These are phyloP conservation scores for Smutsia temminckii DNA, from an alignment of 2,797 vertebrate species.

Conservation along the genomic window DNA sequence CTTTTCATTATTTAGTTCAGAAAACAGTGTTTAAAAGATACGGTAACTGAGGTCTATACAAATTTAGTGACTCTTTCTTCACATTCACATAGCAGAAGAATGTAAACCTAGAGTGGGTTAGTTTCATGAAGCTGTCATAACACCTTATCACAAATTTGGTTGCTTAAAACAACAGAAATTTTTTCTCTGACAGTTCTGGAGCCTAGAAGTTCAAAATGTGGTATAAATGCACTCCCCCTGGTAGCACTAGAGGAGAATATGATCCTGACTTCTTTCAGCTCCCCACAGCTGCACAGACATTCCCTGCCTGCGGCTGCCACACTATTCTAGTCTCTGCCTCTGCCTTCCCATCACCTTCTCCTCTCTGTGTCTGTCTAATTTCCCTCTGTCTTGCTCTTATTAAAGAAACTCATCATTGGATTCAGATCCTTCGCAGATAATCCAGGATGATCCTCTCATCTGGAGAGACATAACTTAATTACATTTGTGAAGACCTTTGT, in stretches of 20 bases:
- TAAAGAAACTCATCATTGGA: not conserved
- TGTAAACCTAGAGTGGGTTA: not conserved
- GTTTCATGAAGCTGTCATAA: not conserved
- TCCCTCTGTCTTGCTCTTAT: not conserved
- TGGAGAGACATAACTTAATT: not conserved
- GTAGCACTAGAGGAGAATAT: not conserved
- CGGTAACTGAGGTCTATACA: not conserved
- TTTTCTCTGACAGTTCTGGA: not conserved
- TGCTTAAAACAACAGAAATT: not conserved
- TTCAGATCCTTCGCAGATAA: not conserved
- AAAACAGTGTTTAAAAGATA: not conserved
- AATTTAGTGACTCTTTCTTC: not conserved
- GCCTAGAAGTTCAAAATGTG: not conserved
- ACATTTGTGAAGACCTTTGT: not conserved
- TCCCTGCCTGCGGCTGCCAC: not conserved
- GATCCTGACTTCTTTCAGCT: not conserved
- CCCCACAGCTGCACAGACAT: not conserved
- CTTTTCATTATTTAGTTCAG: not conserved
- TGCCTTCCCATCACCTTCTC: not conserved
- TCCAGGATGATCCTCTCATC: not conserved
- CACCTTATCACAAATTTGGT: not conserved
- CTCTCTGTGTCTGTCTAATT: not conserved
- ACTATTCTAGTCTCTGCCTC: not conserved
- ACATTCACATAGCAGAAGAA: not conserved
- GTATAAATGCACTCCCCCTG: not conserved